Percentiles rank a stretch among this genome's conserved stretches.
phyloP scores from a whole-genome alignment of 1,140 invertebrate species.

The Melipona quadrifasciata region DNA sequence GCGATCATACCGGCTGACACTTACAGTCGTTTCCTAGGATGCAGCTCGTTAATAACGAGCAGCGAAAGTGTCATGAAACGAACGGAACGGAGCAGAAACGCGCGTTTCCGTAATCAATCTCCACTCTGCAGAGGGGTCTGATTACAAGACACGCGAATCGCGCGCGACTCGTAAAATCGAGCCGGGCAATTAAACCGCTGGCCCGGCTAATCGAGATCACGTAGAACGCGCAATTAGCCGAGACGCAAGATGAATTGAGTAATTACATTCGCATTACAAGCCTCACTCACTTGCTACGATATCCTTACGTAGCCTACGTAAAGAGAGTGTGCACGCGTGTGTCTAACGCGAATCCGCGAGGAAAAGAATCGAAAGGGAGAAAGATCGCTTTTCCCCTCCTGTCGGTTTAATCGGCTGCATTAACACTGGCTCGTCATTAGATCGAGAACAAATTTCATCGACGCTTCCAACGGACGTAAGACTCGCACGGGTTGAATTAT shows the following conservation, averaged over 20 bases:
- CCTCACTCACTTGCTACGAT: neutral
- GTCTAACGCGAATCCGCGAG: neutral
- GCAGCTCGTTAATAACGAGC: constrained; percentile 21
- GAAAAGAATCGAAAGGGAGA: neutral
- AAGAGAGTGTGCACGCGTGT: no score
- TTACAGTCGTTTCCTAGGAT: neutral
- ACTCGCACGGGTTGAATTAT: neutral
- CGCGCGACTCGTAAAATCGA: constrained; percentile 57
- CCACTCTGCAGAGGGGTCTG: constrained; percentile 28
- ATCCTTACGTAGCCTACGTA: neutral
- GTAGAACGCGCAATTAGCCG: constrained; percentile 46
- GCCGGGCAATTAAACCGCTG: constrained; percentile 45
- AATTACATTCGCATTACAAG: constrained; percentile 65
- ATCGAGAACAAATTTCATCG: constrained; percentile 17
- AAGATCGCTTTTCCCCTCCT: neutral
- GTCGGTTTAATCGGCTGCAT: neutral
- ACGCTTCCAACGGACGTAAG: constrained; percentile 9
- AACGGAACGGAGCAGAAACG: constrained; percentile 18
- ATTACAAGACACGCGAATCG: constrained; percentile 61
- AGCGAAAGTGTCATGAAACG: constrained; percentile 9
- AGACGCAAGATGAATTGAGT: constrained; percentile 61
- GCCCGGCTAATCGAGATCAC: constrained; percentile 56
- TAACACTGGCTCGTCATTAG: neutral
- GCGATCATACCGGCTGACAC: neutral
- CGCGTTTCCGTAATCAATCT: constrained; percentile 56